These are phyloP conservation scores for Ferrisia virgata DNA, from an alignment of 2,888 invertebrate species.

Conservation along the genomic window DNA sequence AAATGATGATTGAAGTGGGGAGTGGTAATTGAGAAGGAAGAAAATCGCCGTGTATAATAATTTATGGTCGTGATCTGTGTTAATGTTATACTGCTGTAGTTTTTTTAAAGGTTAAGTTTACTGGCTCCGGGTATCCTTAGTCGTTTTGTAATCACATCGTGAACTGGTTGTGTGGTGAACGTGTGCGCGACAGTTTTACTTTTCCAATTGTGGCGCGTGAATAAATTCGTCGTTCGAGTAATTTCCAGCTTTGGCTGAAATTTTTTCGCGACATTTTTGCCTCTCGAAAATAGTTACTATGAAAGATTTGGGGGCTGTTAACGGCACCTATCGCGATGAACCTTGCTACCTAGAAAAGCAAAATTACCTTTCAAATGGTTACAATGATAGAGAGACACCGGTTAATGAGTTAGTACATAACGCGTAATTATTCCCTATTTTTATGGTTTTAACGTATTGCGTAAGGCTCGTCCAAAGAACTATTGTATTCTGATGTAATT, in stretches of 20 bases:
- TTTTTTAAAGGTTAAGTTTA: slow-evolving; percentile 30
- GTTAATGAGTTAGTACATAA: neutral
- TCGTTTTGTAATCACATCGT: neutral
- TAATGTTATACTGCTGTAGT: neutral
- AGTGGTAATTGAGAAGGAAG: neutral
- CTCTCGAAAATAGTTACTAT: neutral
- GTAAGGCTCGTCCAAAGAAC: too few relatives aligned
- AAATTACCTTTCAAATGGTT: neutral
- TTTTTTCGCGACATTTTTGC: neutral
- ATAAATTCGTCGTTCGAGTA: neutral
- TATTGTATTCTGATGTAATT: too few relatives aligned
- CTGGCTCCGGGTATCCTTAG: neutral
- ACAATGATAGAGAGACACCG: neutral
- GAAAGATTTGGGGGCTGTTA: neutral
- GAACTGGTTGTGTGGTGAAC: slow-evolving; percentile 15
- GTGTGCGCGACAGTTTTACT: neutral
- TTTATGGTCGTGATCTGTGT: slow-evolving; percentile 8
- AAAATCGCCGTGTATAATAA: slow-evolving; percentile 7
- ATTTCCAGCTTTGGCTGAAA: neutral
- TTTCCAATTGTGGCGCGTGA: neutral
- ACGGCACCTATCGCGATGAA: neutral
- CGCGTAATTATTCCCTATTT: neutral
- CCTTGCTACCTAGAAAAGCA: neutral
- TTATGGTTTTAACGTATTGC: neutral
- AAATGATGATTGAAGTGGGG: neutral